These are phyloP conservation scores for Bubo blakistoni DNA, from an alignment of 2,113 vertebrate genomes.

Conservation along the genomic window DNA sequence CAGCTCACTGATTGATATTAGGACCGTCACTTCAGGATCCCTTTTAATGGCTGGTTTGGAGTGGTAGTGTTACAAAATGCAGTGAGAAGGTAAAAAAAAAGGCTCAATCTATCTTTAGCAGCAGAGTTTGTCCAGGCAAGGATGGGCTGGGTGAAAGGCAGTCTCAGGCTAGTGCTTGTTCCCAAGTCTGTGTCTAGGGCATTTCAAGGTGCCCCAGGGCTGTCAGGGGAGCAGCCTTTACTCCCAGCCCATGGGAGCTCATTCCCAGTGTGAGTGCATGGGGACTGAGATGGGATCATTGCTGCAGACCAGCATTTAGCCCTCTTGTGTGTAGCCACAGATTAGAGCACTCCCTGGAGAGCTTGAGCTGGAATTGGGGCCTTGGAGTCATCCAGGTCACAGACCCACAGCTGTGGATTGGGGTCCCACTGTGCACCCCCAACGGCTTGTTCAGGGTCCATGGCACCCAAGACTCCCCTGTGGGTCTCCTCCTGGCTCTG, in stretches of 20 bases:
- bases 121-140: neutral
- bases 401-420: neutral
- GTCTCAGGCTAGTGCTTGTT: neutral
- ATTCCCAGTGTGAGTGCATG: neutral
- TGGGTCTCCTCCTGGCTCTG: neutral
- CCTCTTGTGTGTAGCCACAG: neutral
- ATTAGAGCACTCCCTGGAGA: neutral
- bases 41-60: neutral
- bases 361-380: neutral
- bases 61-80: neutral
- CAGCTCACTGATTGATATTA: neutral
- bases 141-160: neutral
- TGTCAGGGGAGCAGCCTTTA: neutral
- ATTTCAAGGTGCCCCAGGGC: neutral
- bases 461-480: rapidly evolving
- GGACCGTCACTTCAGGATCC: neutral
- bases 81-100: neutral
- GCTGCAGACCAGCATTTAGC: neutral
- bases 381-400: neutral
- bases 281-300: neutral
- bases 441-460: rapidly evolving
- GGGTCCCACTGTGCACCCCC: neutral
- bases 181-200: neutral
- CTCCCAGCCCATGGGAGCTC: neutral
- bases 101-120: neutral